Evolutionary conservation across 2,888 invertebrate species (phyloP).

Genomic region (Shargacucullia verbasci): DNA sequence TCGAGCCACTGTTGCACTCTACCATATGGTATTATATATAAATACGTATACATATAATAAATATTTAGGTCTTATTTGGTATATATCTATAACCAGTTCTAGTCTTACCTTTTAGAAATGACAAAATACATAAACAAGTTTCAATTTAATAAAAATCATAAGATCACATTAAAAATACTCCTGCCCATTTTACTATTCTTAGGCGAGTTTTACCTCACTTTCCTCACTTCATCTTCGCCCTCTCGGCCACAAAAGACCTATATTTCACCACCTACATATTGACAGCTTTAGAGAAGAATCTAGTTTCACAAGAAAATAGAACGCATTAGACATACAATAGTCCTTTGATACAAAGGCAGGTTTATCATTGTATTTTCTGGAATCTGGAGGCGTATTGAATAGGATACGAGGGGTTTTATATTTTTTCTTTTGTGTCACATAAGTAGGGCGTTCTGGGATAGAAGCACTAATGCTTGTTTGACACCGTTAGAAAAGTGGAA

Average conservation of each 20-base stretch:
- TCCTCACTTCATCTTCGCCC: slow-evolving; percentile 1
- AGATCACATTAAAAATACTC: too few relatives aligned
- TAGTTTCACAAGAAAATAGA: slow-evolving; percentile 34
- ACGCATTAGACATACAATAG: slow-evolving; percentile 43
- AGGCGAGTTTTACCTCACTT: background rate
- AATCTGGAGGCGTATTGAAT: slow-evolving; percentile 18
- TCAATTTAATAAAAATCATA: too few relatives aligned
- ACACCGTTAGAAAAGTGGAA: background rate
- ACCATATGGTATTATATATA: too few relatives aligned
- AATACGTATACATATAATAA: too few relatives aligned
- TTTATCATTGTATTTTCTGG: slow-evolving; percentile 21
- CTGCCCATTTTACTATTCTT: too few relatives aligned
- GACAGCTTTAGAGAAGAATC: slow-evolving; percentile 21
- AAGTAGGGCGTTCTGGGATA: slow-evolving; percentile 1
- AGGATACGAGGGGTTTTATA: slow-evolving; percentile 5
- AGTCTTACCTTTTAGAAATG: too few relatives aligned
- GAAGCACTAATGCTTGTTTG: slow-evolving; percentile 1
- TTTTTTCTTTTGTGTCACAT: slow-evolving; percentile 14
- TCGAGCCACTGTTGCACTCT: too few relatives aligned
- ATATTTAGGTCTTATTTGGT: too few relatives aligned
- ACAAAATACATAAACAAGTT: too few relatives aligned
- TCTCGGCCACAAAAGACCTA: slow-evolving; percentile 15
- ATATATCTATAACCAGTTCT: too few relatives aligned
- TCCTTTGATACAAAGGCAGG: slow-evolving; percentile 5
- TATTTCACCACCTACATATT: slow-evolving; percentile 5